Conservation (phyloP, 2,888 invertebrate genomes). For the Tryphoninae sp. region DNA sequence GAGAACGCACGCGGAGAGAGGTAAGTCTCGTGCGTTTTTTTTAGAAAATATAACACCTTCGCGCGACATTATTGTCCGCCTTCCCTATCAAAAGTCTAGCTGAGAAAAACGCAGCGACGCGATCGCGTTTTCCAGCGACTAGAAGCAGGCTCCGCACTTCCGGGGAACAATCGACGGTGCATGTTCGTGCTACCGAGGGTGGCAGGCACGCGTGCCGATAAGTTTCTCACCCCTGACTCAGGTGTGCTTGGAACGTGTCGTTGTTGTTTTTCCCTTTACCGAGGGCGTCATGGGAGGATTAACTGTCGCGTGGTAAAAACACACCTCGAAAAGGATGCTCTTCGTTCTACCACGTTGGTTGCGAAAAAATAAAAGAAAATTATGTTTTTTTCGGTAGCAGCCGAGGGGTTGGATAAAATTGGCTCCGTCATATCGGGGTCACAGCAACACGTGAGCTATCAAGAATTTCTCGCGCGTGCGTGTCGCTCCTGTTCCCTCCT, state of each 20-base stretch:
- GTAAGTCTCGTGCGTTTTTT: neutral
- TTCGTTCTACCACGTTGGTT: neutral
- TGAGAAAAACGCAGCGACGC: neutral
- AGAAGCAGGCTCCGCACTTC: neutral
- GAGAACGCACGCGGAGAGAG: neutral
- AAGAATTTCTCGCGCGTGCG: slow-evolving; percentile 23
- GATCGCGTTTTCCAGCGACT: neutral
- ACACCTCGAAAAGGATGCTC: slow-evolving; percentile 30
- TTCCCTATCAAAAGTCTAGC: neutral
- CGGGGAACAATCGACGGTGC: slow-evolving; percentile 24
- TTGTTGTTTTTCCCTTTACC: slow-evolving; percentile 23
- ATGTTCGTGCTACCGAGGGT: slow-evolving; percentile 21
- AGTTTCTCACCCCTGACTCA: slow-evolving; percentile 66
- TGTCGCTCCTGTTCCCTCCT: neutral
- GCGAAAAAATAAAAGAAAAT: slow-evolving; percentile 22
- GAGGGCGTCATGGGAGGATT: slow-evolving; percentile 22
- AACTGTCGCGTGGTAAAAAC: slow-evolving; percentile 44
- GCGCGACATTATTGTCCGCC: neutral
- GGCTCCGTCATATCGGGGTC: slow-evolving; percentile 12
- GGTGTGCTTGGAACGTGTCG: slow-evolving; percentile 40
- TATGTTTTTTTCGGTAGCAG: slow-evolving; percentile 27
- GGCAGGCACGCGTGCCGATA: slow-evolving; percentile 63
- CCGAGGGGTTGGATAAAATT: slow-evolving; percentile 31
- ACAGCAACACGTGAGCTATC: slow-evolving; percentile 37
- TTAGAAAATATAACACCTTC: neutral